Evolutionary conservation across 2,888 invertebrate species (phyloP).

Genomic region (Glyphotaelius pellucidus): DNA sequence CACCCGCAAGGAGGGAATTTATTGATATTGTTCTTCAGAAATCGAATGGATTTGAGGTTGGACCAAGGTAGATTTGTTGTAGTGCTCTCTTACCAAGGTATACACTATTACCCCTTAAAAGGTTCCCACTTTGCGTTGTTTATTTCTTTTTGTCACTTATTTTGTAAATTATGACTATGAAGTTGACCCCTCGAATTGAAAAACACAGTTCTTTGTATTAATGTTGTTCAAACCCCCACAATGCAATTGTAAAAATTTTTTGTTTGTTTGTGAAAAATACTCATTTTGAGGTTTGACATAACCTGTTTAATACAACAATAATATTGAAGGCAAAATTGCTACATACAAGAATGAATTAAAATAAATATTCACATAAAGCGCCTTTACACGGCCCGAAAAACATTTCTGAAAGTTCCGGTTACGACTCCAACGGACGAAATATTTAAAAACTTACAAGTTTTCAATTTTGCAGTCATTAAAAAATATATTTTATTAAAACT

Average conservation of each 20-base stretch:
- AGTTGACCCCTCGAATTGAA: neutral
- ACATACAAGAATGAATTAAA: too few relatives aligned
- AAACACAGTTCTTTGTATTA: neutral
- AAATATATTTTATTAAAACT: too few relatives aligned
- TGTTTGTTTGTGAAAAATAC: neutral
- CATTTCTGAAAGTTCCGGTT: too few relatives aligned
- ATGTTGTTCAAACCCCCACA: neutral
- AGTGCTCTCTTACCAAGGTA: constrained; percentile 16
- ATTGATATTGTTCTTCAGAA: constrained; percentile 60
- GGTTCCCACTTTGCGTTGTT: constrained; percentile 8
- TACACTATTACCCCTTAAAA: neutral
- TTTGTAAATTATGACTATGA: neutral
- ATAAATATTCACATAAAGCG: too few relatives aligned
- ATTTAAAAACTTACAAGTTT: too few relatives aligned
- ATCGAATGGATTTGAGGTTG: constrained; percentile 54
- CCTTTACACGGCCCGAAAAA: too few relatives aligned
- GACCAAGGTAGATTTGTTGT: constrained; percentile 58
- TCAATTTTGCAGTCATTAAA: too few relatives aligned
- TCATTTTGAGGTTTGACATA: too few relatives aligned
- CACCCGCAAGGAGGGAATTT: constrained; percentile 58
- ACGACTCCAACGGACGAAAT: too few relatives aligned
- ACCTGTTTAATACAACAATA: too few relatives aligned
- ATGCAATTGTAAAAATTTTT: neutral
- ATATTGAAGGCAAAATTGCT: too few relatives aligned
- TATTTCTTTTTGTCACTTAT: constrained; percentile 21